Conservation (phyloP, 23 tunicate species). For the Trididemnum nubilum region DNA sequence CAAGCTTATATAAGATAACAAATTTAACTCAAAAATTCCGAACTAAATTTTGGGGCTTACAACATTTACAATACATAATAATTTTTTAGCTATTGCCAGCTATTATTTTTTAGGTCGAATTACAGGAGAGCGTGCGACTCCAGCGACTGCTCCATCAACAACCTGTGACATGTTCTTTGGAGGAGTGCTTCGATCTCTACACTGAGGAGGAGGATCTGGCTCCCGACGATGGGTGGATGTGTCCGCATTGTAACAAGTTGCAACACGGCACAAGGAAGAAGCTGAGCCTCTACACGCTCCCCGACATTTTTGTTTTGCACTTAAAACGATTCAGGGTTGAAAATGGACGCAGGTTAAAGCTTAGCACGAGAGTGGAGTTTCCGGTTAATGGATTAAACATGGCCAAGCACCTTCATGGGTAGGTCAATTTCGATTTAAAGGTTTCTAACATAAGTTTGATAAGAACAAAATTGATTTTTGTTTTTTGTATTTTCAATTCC, state of each 20-base stretch:
- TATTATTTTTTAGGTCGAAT: constrained; percentile 50
- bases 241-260: constrained; percentile 70
- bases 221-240: constrained; percentile 70
- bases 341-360: constrained; percentile 64
- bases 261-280: constrained; percentile 77
- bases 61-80: too few species aligned
- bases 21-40: too few species aligned
- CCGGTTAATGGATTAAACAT: constrained; percentile 81
- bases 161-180: constrained; percentile 81
- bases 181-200: constrained; percentile 86
- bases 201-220: constrained; percentile 72
- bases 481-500: too few species aligned
- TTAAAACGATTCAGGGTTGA: constrained; percentile 66
- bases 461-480: too few species aligned
- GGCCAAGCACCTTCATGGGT: constrained; percentile 57
- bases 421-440: too few species aligned
- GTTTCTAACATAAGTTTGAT: too few species aligned
- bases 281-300: constrained; percentile 68
- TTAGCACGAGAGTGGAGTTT: constrained; percentile 77
- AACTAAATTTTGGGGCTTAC: too few species aligned
- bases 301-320: constrained; percentile 80
- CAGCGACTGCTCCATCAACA: constrained; percentile 72
- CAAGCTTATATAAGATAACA: too few species aligned
- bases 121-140: constrained; percentile 74
- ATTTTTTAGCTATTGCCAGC: too few species aligned